Conservation (phyloP, 1,140 invertebrate genomes). For the Globodera rostochiensis region DNA sequence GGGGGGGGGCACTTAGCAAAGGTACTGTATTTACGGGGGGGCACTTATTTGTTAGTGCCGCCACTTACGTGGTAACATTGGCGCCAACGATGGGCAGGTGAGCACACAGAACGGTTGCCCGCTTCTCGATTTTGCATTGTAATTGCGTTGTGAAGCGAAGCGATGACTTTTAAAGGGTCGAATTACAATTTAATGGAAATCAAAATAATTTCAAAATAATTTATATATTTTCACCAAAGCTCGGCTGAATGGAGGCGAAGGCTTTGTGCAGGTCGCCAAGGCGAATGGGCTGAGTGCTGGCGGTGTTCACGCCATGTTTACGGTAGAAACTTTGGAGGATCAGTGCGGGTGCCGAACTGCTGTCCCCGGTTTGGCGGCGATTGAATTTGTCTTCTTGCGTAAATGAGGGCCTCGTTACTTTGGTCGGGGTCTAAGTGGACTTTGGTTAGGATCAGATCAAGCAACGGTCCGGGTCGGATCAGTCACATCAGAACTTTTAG, state of each 20-base stretch:
- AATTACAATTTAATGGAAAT: not conserved
- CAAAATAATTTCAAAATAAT: no score
- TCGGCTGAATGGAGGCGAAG: conserved; percentile 58
- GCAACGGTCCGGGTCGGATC: not conserved
- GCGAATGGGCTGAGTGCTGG: conserved; percentile 20
- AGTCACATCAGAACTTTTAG: not conserved
- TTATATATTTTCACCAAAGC: conserved; percentile 39
- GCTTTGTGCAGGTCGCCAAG: conserved; percentile 48
- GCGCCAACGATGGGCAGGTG: conserved; percentile 69
- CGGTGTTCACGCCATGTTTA: conserved; percentile 33
- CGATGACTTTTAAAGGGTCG: conserved; percentile 66
- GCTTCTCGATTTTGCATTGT: conserved; percentile 76
- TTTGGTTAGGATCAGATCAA: not conserved
- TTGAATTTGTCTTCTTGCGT: conserved; percentile 25
- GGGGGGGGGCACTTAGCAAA: no score
- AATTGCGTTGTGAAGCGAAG: conserved; percentile 74
- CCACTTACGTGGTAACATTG: conserved; percentile 45
- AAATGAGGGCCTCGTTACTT: not conserved
- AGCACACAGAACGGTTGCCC: conserved; percentile 65
- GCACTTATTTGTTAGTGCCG: no score
- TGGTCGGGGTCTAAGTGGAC: conserved; percentile 18
- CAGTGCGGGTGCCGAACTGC: conserved; percentile 34
- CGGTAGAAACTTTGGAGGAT: conserved; percentile 46
- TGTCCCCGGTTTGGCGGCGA: conserved; percentile 36
- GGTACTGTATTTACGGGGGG: no score